Evolutionary conservation across 2,797 vertebrate genomes (phyloP), one percentile per base, ranked within the genome.

Genomic region (Malurus leucopterus): DNA sequence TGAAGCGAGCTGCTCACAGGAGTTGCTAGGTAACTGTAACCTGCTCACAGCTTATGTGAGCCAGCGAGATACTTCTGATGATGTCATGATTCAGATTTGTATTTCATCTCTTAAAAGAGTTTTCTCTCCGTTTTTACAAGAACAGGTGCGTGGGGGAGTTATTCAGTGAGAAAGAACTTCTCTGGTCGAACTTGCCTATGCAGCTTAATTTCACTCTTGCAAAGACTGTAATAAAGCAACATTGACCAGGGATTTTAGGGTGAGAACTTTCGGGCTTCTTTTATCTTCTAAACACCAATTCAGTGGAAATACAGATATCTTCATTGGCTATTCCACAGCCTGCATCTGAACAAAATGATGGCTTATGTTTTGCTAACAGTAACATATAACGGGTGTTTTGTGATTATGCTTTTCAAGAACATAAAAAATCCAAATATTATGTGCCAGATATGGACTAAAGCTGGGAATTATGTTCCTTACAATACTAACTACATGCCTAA

Each of bases 1-100:
- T 77, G 85, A 77, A 83, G 44, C 1, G 5, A 92, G 80, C 73
- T 88, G 67, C 83, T 86, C 67, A 77, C 14, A 2, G 59, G 86
- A 70, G 95, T 95, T 95, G 95, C 95, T 95, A 95, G 90, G 95
- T 86, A 92, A 95, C 95, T 9, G 4, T 36, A 84, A 88, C 83
- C 85, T 92, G 91, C 89, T 84, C 74, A 5, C 30, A 40, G 89
- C n/a, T 69, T 58, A 40, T 40, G 49, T 1, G 17, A 92, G 73
- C 20, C 1, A 67, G 51, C 0, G 1, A 91, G 85, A 75, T 29
- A 30, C 58, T 84, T 75, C 26, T 74, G 84, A 43, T 93, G 93
- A 92, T 90, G 89, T 80, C 87, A 87, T 41, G 86, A 54, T 65
- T 90, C 62, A 34, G 50, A 67, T 50, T 79, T 5, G 7, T 74